These are phyloP conservation scores for Wasmannia auropunctata DNA, from an alignment of 1,140 invertebrate species.

Conservation along the genomic window DNA sequence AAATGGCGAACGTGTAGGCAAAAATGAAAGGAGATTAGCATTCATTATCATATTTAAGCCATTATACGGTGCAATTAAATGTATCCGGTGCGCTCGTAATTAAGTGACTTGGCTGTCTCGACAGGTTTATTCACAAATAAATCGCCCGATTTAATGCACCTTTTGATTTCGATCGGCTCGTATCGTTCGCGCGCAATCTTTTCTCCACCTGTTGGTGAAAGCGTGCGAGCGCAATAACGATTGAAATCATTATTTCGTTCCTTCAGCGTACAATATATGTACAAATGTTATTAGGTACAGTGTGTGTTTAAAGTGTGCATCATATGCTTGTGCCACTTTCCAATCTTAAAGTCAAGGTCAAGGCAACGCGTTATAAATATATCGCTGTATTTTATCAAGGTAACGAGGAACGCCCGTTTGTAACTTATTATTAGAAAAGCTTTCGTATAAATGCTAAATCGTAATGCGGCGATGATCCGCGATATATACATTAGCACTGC, in stretches of 20 bases:
- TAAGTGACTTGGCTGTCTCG: neutral
- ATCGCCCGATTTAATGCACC: constrained; percentile 10
- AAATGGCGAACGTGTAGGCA: neutral
- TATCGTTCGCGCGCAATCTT: neutral
- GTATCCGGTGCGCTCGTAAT: neutral
- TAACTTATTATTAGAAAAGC: neutral
- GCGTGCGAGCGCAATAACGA: neutral
- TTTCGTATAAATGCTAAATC: neutral
- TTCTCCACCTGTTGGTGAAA: constrained; percentile 2
- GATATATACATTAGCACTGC: neutral
- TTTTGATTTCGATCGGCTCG: neutral
- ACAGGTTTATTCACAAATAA: neutral
- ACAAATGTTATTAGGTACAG: neutral
- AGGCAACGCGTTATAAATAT: neutral
- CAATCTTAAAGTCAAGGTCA: neutral
- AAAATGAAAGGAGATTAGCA: neutral
- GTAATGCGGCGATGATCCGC: neutral
- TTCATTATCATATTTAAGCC: neutral
- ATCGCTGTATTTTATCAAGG: neutral
- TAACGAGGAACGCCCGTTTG: too few relatives aligned
- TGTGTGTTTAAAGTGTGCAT: neutral
- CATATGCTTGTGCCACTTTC: neutral
- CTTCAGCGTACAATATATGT: too few relatives aligned
- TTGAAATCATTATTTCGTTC: neutral
- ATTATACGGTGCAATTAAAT: constrained; percentile 3